phyloP scores from a whole-genome alignment of 1,140 invertebrate genomes.

The Limonius californicus region DNA sequence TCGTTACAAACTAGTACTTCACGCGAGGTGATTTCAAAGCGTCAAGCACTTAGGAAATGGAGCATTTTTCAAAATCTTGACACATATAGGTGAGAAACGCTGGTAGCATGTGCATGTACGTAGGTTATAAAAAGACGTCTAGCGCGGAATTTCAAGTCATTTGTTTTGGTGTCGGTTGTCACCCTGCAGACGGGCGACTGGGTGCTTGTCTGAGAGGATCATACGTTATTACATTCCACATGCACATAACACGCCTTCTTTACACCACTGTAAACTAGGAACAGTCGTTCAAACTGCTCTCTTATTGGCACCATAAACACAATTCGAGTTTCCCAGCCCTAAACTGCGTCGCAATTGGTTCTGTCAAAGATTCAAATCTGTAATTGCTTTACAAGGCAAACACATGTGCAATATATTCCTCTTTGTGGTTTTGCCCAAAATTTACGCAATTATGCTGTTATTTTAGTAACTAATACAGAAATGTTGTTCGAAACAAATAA shows the following conservation, averaged over 20 bases:
- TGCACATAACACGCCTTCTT: neutral
- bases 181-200: slow-evolving; percentile 5
- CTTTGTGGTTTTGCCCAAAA: too few species aligned
- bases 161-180: slow-evolving; percentile 21
- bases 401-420: too few species aligned
- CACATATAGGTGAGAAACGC: neutral
- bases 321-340: neutral
- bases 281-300: slow-evolving; percentile 5
- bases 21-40: too few species aligned
- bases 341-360: neutral
- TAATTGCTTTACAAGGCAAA: too few species aligned
- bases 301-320: slow-evolving; percentile 3
- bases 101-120: neutral
- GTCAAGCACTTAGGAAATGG: too few species aligned
- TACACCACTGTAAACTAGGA: slow-evolving; percentile 1
- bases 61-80: neutral
- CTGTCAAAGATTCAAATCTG: too few species aligned
- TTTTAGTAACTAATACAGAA: too few species aligned
- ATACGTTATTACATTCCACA: slow-evolving; percentile 6
- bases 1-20: too few species aligned
- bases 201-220: neutral
- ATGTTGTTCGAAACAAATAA: too few species aligned
- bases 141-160: slow-evolving; percentile 19
- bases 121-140: slow-evolving; percentile 19
- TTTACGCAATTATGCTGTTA: too few species aligned